Conservation (phyloP, 2,113 vertebrate genomes). For the Podarcis raffonei region DNA sequence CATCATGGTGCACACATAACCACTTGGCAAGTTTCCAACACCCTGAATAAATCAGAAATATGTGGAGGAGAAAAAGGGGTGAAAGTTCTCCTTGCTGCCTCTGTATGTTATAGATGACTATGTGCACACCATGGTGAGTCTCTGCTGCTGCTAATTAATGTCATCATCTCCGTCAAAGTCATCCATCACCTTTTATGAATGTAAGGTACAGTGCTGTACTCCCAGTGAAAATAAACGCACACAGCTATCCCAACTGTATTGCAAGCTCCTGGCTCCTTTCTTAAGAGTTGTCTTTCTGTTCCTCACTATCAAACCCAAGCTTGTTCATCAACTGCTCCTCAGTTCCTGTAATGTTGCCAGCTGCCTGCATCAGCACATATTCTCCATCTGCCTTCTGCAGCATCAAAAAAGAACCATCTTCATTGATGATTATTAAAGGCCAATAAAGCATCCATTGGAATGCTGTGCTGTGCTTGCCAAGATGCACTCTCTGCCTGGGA, state of each 20-base stretch:
- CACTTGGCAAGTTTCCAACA: neutral
- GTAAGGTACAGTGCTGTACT: neutral
- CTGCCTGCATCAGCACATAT: neutral
- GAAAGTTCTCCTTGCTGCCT: neutral
- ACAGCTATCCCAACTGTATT: neutral
- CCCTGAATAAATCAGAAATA: neutral
- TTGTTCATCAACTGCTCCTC: neutral
- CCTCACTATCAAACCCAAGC: neutral
- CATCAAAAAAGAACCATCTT: neutral
- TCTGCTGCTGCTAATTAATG: neutral
- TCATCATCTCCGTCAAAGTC: neutral
- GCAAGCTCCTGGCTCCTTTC: neutral
- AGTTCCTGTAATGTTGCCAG: neutral
- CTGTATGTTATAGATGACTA: neutral
- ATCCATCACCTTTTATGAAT: neutral
- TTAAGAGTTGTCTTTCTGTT: neutral
- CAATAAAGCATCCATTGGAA: neutral
- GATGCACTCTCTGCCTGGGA: neutral
- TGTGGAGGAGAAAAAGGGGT: neutral
- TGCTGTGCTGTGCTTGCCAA: neutral
- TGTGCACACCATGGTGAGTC: neutral
- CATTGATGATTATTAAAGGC: neutral
- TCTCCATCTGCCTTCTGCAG: neutral
- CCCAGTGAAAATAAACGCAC: neutral
- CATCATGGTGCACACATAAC: neutral